Conservation (phyloP, 2,888 invertebrate species). For the Hartigia nigra region DNA sequence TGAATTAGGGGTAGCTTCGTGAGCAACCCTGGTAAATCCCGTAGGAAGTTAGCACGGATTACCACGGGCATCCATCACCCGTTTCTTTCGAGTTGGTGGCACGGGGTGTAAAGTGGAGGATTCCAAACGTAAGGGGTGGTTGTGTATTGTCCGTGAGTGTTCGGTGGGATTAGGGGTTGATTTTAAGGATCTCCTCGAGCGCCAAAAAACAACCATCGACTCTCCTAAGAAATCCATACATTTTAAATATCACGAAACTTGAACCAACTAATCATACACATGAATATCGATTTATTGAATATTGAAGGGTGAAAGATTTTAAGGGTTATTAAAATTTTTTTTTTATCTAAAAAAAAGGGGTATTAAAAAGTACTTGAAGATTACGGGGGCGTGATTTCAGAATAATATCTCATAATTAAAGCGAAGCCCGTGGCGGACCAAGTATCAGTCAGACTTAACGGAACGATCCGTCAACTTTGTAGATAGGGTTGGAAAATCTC, state of each 20-base stretch:
- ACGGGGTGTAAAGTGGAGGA: conserved; percentile 12
- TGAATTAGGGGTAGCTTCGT: conserved; percentile 47
- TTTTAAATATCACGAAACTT: background rate
- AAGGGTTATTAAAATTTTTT: background rate
- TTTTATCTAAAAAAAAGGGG: conserved; percentile 44
- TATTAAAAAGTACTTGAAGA: conserved; percentile 58
- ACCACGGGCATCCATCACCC: conserved; percentile 64
- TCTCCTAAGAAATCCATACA: background rate
- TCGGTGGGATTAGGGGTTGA: conserved; percentile 10
- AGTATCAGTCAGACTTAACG: conserved; percentile 63
- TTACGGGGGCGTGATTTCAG: conserved; percentile 59
- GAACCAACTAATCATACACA: background rate
- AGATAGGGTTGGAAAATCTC: conserved; percentile 54
- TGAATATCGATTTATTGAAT: background rate
- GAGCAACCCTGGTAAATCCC: conserved; percentile 55
- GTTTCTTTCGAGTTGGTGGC: conserved; percentile 50
- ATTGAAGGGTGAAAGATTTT: background rate
- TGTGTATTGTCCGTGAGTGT: conserved; percentile 6
- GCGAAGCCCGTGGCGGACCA: conserved; percentile 56
- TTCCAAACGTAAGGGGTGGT: background rate
- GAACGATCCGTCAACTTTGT: conserved; percentile 58
- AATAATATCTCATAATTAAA: conserved; percentile 64
- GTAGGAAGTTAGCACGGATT: conserved; percentile 64
- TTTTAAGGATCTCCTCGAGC: background rate
- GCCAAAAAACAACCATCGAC: background rate